These are phyloP conservation scores for Galerucella pusilla DNA, from an alignment of 2,888 invertebrate species.

Conservation along the genomic window DNA sequence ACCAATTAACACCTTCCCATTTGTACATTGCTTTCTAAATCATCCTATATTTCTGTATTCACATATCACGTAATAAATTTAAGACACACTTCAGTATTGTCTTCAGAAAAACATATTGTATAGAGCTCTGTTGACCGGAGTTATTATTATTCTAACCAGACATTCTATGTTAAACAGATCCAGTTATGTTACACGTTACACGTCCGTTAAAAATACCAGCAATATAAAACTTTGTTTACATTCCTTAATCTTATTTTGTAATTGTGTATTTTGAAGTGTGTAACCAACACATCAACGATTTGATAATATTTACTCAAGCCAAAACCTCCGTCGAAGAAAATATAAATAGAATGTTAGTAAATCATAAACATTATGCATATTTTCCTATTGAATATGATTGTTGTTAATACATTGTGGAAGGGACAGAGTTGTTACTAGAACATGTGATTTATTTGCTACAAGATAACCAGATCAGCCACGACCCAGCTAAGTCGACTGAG, in stretches of 20 bases:
- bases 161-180: background rate
- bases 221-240: conserved; percentile 11
- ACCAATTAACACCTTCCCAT: too few species aligned
- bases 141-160: background rate
- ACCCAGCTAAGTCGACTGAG: too few species aligned
- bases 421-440: too few species aligned
- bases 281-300: conserved; percentile 1
- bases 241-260: background rate
- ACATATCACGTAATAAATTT: background rate
- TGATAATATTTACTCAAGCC: conserved; percentile 5
- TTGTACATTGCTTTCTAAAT: too few species aligned
- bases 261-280: conserved; percentile 14
- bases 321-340: conserved; percentile 7
- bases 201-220: background rate
- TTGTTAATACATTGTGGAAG: background rate
- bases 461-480: too few species aligned
- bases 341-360: conserved; percentile 3
- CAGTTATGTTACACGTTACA: conserved; percentile 2
- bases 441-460: too few species aligned
- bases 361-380: background rate
- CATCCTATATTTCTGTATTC: background rate
- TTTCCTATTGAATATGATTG: background rate
- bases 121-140: background rate
- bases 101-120: background rate
- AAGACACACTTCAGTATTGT: background rate